phyloP scores from a whole-genome alignment of 2,888 invertebrate genomes.

The Orgyia antiqua region DNA sequence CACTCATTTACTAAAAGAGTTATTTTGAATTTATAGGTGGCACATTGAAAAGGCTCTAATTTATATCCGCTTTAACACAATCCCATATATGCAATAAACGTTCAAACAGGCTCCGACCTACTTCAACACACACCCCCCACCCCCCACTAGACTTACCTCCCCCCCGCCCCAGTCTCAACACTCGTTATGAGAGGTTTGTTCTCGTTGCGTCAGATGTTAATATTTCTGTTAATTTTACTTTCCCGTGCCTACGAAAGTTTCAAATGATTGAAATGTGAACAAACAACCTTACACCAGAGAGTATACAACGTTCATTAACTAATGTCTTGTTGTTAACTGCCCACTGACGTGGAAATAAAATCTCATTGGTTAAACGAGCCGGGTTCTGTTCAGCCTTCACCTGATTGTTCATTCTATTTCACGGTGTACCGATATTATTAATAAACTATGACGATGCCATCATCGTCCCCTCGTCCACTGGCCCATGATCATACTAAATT shows the following conservation, averaged over 20 bases:
- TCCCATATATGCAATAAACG: constrained; percentile 22
- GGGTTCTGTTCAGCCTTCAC: constrained; percentile 22
- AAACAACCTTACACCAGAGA: constrained; percentile 4
- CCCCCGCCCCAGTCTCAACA: constrained; percentile 6
- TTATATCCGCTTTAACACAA: constrained; percentile 23
- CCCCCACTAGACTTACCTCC: too few species aligned
- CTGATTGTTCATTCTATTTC: constrained; percentile 29
- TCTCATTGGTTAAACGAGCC: constrained; percentile 14
- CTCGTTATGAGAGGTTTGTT: constrained; percentile 30
- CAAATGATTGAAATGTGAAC: constrained; percentile 23
- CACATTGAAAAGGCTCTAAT: constrained; percentile 19
- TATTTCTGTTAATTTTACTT: constrained; percentile 33
- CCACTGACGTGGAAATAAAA: constrained; percentile 24
- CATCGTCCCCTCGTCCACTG: too few species aligned
- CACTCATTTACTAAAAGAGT: constrained; percentile 18
- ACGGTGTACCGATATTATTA: constrained; percentile 20
- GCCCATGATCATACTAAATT: too few species aligned
- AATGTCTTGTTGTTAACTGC: constrained; percentile 23
- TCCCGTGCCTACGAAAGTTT: constrained; percentile 26
- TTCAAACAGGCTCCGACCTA: constrained; percentile 19
- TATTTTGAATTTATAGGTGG: constrained; percentile 20
- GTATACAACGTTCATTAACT: constrained; percentile 27
- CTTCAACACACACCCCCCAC: too few species aligned
- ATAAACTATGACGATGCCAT: constrained; percentile 19
- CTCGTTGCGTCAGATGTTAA: constrained; percentile 30